phyloP scores from a whole-genome alignment of 2,797 vertebrate genomes.

The Aselliscus stoliczkanus region DNA sequence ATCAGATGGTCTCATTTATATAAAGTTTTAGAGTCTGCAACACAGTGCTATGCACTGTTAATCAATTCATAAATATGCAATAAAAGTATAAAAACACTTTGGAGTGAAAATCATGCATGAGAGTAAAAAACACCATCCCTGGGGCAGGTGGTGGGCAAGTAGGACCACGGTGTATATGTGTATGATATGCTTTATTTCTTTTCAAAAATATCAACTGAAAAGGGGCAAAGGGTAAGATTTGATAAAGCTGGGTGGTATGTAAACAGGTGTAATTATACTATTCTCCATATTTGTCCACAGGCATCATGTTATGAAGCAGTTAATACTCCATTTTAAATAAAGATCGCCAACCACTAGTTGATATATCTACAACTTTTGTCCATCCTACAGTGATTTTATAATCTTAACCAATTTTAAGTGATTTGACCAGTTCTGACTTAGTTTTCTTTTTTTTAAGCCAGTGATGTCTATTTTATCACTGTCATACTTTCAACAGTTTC shows the following conservation, averaged over 20 bases:
- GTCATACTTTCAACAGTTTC: neutral
- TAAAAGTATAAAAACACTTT: neutral
- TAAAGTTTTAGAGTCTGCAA: neutral
- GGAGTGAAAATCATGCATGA: neutral
- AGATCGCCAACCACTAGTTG: neutral
- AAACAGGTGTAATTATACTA: neutral
- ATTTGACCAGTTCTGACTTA: neutral
- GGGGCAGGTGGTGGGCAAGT: no score
- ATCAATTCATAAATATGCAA: neutral
- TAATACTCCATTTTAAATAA: neutral
- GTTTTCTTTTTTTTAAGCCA: neutral
- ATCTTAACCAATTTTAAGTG: neutral
- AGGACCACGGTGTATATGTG: accelerated
- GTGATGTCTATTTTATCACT: neutral
- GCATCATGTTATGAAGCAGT: neutral
- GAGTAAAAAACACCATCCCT: accelerated
- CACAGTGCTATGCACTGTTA: neutral
- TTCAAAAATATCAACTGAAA: neutral
- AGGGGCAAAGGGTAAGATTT: neutral
- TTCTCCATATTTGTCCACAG: neutral
- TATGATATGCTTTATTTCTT: neutral
- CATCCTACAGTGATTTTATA: neutral
- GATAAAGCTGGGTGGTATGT: neutral
- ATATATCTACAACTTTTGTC: neutral
- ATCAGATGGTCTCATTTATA: neutral